Base-by-base conservation (phyloP, 1,140 invertebrate genomes). In the Wasmannia auropunctata region DNA sequence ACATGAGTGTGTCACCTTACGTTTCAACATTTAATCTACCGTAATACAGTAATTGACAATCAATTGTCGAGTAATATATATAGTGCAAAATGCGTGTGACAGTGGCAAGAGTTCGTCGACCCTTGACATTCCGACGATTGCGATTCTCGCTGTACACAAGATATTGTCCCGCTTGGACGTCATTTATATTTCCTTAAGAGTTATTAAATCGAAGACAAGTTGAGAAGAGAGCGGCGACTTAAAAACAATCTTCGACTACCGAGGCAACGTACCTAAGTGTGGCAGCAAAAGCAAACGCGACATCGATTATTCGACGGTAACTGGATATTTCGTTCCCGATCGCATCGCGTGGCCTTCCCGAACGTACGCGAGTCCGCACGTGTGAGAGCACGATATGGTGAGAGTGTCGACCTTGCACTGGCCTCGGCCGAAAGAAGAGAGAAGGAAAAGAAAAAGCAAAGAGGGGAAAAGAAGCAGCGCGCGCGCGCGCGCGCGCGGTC, bases 401-500 rank as follows among this genome's bases (percentile, higher is more conserved):
- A 83, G 90, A 81, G 87, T 67, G 63, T 88, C 88, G 91, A 86
- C 91, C 91, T 93, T 93, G 92, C 80, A 62, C 80, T 89, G 88
- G 86, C 91, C 91, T 90, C 91, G 88, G 84, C 84, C 84, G 88
- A 90, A 72, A 76, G 80, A 86, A 74, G 81, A 70, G 67, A 80
- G 43, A 79, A 34, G 46, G 19, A 54, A 40, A 79, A 84, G 83
- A 86, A 90, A 87, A 80, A 84, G 28, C n/a, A 58, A 31, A 51
- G 31, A 84, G 37, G 62, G n/a, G 19, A 56, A 51, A 85, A 85
- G 75, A n/a, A 90, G 81, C 69, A 75, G 7, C 11, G 51, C 67
- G 54, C 54, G 49, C n/a, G n/a, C n/a, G n/a, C n/a, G 7, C 11
- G 51, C 67, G 54, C 31, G 69, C 67, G 40, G 56, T 72, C 75